Conservation (phyloP, 2,113 vertebrate species). For the Astatotilapia flaviijosephi region DNA sequence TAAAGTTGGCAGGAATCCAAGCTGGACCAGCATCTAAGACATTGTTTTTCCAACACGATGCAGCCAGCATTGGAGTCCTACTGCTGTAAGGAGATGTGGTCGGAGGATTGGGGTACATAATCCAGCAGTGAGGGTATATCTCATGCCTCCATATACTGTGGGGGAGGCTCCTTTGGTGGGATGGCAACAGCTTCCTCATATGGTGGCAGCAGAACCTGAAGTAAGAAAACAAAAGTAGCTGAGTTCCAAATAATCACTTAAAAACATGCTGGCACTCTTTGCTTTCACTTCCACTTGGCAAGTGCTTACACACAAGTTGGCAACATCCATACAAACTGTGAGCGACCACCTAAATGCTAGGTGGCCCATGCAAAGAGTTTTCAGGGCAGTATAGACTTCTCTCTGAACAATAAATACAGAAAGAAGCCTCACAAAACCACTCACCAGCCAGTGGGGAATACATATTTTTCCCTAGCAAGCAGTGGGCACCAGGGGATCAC, state of each 20-base stretch:
- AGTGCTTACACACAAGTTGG: background rate
- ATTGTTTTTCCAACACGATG: background rate
- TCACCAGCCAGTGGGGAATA: background rate
- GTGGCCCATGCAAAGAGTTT: background rate
- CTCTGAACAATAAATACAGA: background rate
- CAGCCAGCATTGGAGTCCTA: background rate
- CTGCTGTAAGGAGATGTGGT: background rate
- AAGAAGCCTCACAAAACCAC: background rate
- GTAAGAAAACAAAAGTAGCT: background rate
- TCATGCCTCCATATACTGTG: conserved; percentile 85
- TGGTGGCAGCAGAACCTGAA: conserved; percentile 85
- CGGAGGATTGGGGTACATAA: background rate
- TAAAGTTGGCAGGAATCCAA: conserved; percentile 20
- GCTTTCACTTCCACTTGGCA: background rate
- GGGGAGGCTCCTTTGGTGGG: conserved; percentile 85
- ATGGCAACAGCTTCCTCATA: conserved; percentile 82
- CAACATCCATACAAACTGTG: background rate
- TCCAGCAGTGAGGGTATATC: background rate
- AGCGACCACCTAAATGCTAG: background rate
- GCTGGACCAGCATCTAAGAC: conserved; percentile 5
- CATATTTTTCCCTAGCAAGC: background rate
- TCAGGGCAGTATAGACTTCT: background rate
- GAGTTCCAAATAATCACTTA: background rate
- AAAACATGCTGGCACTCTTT: background rate
- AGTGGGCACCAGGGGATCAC: background rate